Percentiles rank a stretch among this genome's conserved stretches.
These are phyloP conservation scores for Lepidocyrtinus sp. DNA, from an alignment of 2,888 invertebrate genomes.

Conservation along the genomic window DNA sequence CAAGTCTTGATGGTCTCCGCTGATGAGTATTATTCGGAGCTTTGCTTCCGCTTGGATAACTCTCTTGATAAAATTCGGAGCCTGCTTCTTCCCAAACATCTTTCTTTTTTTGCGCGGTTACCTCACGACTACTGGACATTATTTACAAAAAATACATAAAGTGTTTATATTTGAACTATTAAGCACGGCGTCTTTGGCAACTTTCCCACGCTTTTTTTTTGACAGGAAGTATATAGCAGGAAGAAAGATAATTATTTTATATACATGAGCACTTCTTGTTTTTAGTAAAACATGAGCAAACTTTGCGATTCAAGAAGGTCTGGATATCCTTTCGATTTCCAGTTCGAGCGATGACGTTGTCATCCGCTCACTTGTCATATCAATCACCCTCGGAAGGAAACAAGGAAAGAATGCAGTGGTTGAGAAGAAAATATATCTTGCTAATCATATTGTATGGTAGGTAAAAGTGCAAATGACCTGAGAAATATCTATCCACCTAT, in stretches of 20 bases:
- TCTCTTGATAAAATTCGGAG: constrained; percentile 88
- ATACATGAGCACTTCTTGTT: background rate
- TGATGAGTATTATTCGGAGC: constrained; percentile 42
- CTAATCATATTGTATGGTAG: too few relatives aligned
- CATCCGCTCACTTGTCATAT: background rate
- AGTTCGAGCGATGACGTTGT: background rate
- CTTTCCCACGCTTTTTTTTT: constrained; percentile 17
- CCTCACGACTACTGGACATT: constrained; percentile 61
- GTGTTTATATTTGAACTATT: background rate
- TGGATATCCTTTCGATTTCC: too few relatives aligned
- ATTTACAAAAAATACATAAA: constrained; percentile 10
- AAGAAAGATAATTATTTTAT: background rate
- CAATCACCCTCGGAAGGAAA: too few relatives aligned
- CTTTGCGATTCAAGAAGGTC: too few relatives aligned
- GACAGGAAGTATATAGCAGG: too few relatives aligned
- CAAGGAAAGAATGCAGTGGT: too few relatives aligned
- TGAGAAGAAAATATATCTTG: too few relatives aligned
- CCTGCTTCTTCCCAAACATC: constrained; percentile 89
- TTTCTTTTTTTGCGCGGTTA: constrained; percentile 60
- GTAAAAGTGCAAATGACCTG: background rate
- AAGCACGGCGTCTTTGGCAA: constrained; percentile 20
- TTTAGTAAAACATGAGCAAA: too few relatives aligned
- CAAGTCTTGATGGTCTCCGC: constrained; percentile 42
- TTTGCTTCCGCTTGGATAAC: constrained; percentile 77
- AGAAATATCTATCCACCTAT: background rate